A percentile compares a stretch with the other conserved stretches of the same genome.
phyloP scores from a whole-genome alignment of 1,140 invertebrate species.

The Aleiodes sp. region DNA sequence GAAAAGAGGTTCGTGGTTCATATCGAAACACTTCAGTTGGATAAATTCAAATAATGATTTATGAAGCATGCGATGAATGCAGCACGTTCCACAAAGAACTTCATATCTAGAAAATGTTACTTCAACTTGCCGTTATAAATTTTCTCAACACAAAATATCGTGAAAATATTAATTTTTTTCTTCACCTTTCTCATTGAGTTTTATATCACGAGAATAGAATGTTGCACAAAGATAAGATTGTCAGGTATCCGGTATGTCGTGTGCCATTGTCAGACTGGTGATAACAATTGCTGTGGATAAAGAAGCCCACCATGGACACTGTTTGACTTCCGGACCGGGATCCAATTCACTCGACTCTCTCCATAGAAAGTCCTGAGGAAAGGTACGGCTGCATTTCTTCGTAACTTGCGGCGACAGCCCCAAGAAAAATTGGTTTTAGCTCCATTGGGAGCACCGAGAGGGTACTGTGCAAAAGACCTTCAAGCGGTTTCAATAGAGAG shows the following conservation, averaged over 20 bases:
- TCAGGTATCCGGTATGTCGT: not conserved
- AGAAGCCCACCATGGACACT: not conserved
- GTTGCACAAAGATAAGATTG: not conserved
- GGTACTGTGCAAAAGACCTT: slow-evolving; percentile 46
- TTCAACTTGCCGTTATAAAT: not conserved
- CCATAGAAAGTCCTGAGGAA: not conserved
- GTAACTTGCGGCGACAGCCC: slow-evolving; percentile 57
- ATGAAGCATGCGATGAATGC: no score
- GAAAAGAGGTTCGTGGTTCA: no score
- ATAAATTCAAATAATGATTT: no score
- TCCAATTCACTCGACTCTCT: slow-evolving; percentile 9
- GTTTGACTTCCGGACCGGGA: slow-evolving; percentile 10
- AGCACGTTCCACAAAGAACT: no score
- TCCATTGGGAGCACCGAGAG: slow-evolving; percentile 30
- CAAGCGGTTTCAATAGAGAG: slow-evolving; percentile 14
- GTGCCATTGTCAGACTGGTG: not conserved
- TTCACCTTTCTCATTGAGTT: not conserved
- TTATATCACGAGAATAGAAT: not conserved
- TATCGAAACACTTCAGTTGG: no score
- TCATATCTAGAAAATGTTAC: no score
- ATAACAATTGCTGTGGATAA: slow-evolving; percentile 4
- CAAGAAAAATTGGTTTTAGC: slow-evolving; percentile 58
- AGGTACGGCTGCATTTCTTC: slow-evolving; percentile 49
- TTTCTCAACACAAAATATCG: not conserved
- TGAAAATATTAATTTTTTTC: not conserved